Base-by-base conservation (phyloP, 2,113 vertebrate genomes). In the Pholis gunnellus region DNA sequence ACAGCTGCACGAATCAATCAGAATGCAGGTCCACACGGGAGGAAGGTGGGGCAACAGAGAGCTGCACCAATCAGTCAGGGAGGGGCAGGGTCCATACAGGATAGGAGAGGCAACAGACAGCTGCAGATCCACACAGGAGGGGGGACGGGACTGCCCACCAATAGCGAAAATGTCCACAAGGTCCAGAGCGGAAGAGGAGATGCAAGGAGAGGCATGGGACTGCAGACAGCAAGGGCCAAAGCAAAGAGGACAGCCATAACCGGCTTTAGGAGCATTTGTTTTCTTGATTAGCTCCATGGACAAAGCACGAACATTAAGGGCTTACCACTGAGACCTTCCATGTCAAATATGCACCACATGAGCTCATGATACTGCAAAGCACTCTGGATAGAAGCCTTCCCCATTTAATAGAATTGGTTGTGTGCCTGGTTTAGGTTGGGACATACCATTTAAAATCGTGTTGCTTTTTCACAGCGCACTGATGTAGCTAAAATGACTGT, bases 1-100 rank as follows among this genome's bases (percentile, higher is more conserved):
- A 99, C 99, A 99, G 97, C 97, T 96, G 96, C 97, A 96, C 95
- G 94, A 95, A 95, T 93, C 97, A 96, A 96, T 95, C 96, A 97
- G 96, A 95, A 92, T 89, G 93, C 90, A 92, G 95, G 95, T 96
- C 97, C 96, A 96, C 95, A 95, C 93, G 94, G 93, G 95, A 96
- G 95, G 94, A 96, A 96, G 96, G 95, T 82, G 88, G 86, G 84
- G 85, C 90, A 86, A 88, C 86, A 91, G 80, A 90, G 88, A 90
- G 87, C 88, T 82, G 92, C 88, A 80, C 88, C 90, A 90, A 65
- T 91, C 91, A 90, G 84, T 89, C 81, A 91, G 86, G 87, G 79
- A 34, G 81, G 72, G 63, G 13, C 11, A 15, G 83, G 89, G 89
- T 91, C 89, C 86, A 91, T 75, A 88, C 84, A 87, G 87, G 75